Evolutionary conservation across 2,888 invertebrate species (phyloP), one percentile per base, ranked within the genome.

Genomic region (Eilema caniola): DNA sequence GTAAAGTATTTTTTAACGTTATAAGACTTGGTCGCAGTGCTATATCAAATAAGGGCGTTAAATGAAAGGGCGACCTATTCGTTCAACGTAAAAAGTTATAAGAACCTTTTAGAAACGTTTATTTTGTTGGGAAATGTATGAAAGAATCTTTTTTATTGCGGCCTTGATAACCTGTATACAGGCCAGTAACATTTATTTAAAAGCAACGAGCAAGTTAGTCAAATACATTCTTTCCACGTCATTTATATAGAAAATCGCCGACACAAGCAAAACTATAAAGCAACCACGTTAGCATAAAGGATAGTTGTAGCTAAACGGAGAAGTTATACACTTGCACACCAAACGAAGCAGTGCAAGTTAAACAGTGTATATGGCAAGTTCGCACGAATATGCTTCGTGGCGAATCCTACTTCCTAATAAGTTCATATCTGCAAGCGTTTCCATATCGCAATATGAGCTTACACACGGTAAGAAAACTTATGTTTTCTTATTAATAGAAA

Each of bases 1-100:
- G 57, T 74, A 72, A 74, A 75, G 25, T 67, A 69, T 72, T 77
- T 77, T 74, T 71, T 61, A 56, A 73, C 66, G 60, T 16, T 65
- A 71, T 69, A 70, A 74, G 68, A 33, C 31, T 61, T 67, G 60
- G 66, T 20, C 59, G n/a, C 37, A 25, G 25, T 11, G 66, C 28
- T 24, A 16, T 67, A 67, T 66, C 33, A 67, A 67, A 67, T 5
- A 53, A 61, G n/a, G 67, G 47, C 20, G n/a, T 11, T 33, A 47
- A 60, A 66, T 59, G n/a, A 66, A 47, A 61, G 41, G 11, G n/a
- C 61, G 67, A 28, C 20, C 59, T 60, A 59, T 25, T 37, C 33
- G 11, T 25, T 66, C 24, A 12, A 60, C 31, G 24, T 59, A 60
- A 60, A 57, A 24, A 60, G 37, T 33, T 66, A 66, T 33, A 66